Conservation (phyloP, 2,797 vertebrate species). For the Neoniphon sammara region DNA sequence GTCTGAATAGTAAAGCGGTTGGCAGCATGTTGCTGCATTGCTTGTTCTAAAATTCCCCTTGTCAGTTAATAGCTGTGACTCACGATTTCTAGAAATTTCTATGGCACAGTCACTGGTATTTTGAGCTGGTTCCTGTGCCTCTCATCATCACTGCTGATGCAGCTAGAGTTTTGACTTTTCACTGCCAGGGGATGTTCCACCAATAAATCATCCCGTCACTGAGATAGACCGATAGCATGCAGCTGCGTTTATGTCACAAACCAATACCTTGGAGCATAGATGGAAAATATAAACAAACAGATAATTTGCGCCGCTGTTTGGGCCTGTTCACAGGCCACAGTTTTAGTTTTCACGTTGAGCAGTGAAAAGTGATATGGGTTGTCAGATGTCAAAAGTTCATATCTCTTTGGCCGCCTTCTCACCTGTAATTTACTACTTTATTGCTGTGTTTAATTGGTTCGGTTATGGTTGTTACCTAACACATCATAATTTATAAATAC, state of each 20-base stretch:
- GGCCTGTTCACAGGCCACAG: conserved; percentile 7
- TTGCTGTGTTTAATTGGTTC: neutral
- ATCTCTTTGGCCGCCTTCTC: neutral
- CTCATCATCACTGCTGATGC: conserved; percentile 45
- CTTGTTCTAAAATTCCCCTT: conserved; percentile 16
- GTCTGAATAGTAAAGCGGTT: neutral
- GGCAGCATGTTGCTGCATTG: neutral
- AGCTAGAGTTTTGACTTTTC: conserved; percentile 46
- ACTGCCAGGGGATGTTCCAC: conserved; percentile 49
- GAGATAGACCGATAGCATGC: conserved; percentile 54
- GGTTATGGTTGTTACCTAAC: neutral
- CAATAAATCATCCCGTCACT: conserved; percentile 63
- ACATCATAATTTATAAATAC: neutral
- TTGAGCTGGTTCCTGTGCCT: conserved; percentile 34
- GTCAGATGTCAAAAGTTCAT: neutral
- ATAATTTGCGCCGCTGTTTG: neutral
- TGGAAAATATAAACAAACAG: conserved; percentile 17
- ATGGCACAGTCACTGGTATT: conserved; percentile 39
- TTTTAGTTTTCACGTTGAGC: conserved; percentile 7
- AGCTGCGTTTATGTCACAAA: conserved; percentile 57
- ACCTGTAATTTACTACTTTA: neutral
- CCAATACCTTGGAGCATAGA: conserved; percentile 53
- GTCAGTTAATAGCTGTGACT: conserved; percentile 16
- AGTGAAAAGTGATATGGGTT: conserved; percentile 14
- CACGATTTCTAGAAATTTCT: conserved; percentile 42